Percentiles rank a stretch among this genome's conserved stretches.
These are phyloP conservation scores for Salticus scenicus DNA, from an alignment of 2,888 invertebrate species.

Conservation along the genomic window DNA sequence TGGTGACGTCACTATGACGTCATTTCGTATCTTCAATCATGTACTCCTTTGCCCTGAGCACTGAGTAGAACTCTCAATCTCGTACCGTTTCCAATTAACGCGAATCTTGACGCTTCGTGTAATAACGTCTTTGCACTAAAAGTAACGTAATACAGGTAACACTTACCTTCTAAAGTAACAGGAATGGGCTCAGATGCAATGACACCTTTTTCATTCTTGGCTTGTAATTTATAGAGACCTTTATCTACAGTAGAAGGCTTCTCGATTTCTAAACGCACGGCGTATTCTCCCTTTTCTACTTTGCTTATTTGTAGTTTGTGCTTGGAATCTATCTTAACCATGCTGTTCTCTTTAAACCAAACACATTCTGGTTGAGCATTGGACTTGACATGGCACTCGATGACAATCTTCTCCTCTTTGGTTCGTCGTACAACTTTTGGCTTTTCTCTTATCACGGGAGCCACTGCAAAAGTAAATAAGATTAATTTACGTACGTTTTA, in stretches of 20 bases:
- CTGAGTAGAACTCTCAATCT: no score
- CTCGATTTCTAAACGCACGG: slow-evolving; percentile 91
- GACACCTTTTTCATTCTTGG: slow-evolving; percentile 94
- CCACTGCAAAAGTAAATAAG: slow-evolving; percentile 79
- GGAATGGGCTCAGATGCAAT: slow-evolving; percentile 91
- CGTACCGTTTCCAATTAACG: no score
- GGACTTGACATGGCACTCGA: slow-evolving; percentile 94
- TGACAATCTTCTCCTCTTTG: slow-evolving; percentile 89
- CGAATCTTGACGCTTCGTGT: no score
- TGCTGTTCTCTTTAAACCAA: slow-evolving; percentile 91
- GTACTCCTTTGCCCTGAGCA: no score
- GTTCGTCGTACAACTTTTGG: slow-evolving; percentile 93
- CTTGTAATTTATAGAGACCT: slow-evolving; percentile 91
- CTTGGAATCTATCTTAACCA: slow-evolving; percentile 85
- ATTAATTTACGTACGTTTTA: no score
- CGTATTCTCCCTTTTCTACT: slow-evolving; percentile 87
- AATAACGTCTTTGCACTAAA: no score
- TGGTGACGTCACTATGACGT: no score
- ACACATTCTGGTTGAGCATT: slow-evolving; percentile 94
- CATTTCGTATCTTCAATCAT: no score
- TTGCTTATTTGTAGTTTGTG: slow-evolving; percentile 87
- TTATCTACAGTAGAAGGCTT: slow-evolving; percentile 87
- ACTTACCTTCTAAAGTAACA: slow-evolving; percentile 82
- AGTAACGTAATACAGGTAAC: no score
- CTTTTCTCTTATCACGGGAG: slow-evolving; percentile 92